Evolutionary conservation across 1,140 invertebrate genomes (phyloP).

Genomic region (Drosophila insularis): DNA sequence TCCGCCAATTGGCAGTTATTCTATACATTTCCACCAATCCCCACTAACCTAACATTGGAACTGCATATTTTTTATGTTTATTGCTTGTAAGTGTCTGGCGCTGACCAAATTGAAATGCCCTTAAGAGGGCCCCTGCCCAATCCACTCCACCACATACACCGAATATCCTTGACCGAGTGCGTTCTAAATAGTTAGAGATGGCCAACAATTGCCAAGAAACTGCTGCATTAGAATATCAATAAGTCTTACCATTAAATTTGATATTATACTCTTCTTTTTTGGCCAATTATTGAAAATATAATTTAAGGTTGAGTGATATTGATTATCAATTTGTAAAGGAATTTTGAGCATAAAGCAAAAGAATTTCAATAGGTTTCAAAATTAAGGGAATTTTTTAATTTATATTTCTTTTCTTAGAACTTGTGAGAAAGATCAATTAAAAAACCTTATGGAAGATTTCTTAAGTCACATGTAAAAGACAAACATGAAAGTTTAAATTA

Average conservation of each 20-base stretch:
- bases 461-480: no score
- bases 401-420: no score
- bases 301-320: no score
- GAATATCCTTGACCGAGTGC: constrained; percentile 51
- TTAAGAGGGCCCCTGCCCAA: constrained; percentile 11
- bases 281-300: not conserved
- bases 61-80: constrained; percentile 67
- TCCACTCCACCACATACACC: not conserved
- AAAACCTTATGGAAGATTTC: no score
- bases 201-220: not conserved
- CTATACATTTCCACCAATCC: not conserved
- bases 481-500: no score
- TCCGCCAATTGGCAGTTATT: constrained; percentile 53
- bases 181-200: constrained; percentile 6
- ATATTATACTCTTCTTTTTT: not conserved
- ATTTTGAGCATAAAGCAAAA: no score
- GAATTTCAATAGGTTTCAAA: no score
- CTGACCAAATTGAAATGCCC: constrained; percentile 56
- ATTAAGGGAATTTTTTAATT: no score
- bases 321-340: no score
- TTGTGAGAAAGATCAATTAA: no score
- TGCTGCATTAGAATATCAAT: not conserved
- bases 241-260: not conserved
- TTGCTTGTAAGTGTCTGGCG: constrained; percentile 45
- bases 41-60: constrained; percentile 23